Conservation (phyloP, 1,140 invertebrate species). For the Cydia amplana region DNA sequence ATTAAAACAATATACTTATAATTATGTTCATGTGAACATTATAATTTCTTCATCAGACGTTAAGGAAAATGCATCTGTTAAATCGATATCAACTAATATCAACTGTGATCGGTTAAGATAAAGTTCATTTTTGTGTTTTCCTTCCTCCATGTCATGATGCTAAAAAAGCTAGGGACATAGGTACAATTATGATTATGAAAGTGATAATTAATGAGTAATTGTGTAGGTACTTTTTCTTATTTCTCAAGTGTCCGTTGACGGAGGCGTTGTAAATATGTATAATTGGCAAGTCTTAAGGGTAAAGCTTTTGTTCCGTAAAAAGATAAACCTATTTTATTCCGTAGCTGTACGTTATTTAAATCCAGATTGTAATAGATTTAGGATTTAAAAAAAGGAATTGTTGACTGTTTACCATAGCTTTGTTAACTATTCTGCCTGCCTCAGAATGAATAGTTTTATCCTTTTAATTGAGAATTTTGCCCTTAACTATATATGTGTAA, state of each 20-base stretch:
- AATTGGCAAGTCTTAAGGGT: not conserved
- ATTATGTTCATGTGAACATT: not conserved
- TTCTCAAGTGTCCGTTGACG: not conserved
- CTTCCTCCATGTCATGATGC: not conserved
- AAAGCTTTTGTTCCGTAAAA: not conserved
- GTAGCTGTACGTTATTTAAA: no score
- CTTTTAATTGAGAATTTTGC: no score
- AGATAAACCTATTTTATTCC: no score
- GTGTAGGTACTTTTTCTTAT: not conserved
- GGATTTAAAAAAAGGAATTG: no score
- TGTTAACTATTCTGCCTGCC: no score
- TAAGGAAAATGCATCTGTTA: not conserved
- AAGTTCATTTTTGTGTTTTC: not conserved
- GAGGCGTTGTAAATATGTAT: not conserved
- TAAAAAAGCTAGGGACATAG: not conserved
- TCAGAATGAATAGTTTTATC: no score
- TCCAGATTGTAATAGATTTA: no score
- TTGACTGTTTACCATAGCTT: no score
- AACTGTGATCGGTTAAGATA: not conserved
- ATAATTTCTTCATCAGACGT: not conserved
- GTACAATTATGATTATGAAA: slow-evolving; percentile 16
- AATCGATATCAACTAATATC: not conserved
- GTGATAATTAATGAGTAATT: slow-evolving; percentile 19
- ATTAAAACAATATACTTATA: not conserved
- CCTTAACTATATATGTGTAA: no score